Conservation (phyloP, 2,797 vertebrate genomes). For the Arrhamphus sclerolepis region DNA sequence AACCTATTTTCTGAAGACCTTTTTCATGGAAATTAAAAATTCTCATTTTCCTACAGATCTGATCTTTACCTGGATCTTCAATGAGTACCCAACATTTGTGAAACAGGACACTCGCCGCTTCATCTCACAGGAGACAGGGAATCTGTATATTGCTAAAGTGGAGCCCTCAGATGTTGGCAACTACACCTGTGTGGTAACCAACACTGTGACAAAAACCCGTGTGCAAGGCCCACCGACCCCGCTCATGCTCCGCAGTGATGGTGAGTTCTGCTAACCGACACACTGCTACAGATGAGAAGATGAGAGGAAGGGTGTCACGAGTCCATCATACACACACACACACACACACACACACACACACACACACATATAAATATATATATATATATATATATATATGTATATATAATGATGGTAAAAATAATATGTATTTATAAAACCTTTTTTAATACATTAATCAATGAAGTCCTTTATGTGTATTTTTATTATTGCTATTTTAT, state of each 20-base stretch:
- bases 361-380: no score
- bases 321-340: no score
- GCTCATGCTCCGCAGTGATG: constrained; percentile 91
- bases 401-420: no score
- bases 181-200: constrained; percentile 97
- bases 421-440: no score
- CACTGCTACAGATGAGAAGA: no score
- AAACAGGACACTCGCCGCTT: constrained; percentile 95
- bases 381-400: no score
- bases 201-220: constrained; percentile 88
- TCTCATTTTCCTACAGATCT: constrained; percentile 81
- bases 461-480: no score
- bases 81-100: constrained; percentile 92
- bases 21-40: constrained; percentile 1
- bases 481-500: no score
- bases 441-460: no score
- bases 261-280: constrained; percentile 74
- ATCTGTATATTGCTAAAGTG: constrained; percentile 97
- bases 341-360: no score
- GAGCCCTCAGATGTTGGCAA: constrained; percentile 95
- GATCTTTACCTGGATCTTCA: constrained; percentile 96
- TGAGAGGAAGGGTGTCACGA: no score
- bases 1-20: background rate
- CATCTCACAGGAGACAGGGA: constrained; percentile 95
- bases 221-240: constrained; percentile 94